Evolutionary conservation across 2,888 invertebrate species (phyloP).

Genomic region (Rotaria sp.): DNA sequence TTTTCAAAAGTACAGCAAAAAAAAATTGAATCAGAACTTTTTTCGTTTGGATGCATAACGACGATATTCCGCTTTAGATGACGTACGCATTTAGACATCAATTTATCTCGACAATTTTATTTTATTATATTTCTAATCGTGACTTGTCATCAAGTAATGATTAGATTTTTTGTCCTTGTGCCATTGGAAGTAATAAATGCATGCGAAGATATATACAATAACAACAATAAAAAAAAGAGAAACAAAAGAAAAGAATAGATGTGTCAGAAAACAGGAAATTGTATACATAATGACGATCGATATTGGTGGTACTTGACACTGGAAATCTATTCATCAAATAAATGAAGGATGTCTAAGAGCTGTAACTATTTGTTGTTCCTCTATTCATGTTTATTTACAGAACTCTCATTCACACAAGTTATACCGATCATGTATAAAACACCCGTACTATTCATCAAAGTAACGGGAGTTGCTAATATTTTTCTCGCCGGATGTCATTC

Average conservation of each 20-base stretch:
- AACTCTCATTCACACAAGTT: not conserved
- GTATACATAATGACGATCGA: not conserved
- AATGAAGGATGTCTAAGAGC: not conserved
- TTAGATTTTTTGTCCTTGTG: not conserved
- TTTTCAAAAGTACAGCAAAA: not conserved
- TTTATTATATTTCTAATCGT: not conserved
- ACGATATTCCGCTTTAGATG: not conserved
- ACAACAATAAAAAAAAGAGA: not conserved
- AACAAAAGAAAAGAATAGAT: not conserved
- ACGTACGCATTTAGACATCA: not conserved
- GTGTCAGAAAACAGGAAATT: not conserved
- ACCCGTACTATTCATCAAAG: not conserved
- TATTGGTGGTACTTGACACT: not conserved
- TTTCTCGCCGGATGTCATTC: not conserved
- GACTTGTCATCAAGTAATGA: not conserved
- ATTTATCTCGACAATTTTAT: not conserved
- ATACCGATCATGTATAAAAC: not conserved
- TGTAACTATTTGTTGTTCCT: not conserved
- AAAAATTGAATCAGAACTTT: not conserved
- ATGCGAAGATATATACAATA: not conserved
- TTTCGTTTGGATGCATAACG: not conserved
- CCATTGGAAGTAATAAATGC: not conserved
- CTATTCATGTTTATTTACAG: not conserved
- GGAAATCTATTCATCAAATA: not conserved
- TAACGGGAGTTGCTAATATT: not conserved